Base-by-base conservation (phyloP, 1,140 invertebrate genomes). In the Pseudomyrmex sp. region DNA sequence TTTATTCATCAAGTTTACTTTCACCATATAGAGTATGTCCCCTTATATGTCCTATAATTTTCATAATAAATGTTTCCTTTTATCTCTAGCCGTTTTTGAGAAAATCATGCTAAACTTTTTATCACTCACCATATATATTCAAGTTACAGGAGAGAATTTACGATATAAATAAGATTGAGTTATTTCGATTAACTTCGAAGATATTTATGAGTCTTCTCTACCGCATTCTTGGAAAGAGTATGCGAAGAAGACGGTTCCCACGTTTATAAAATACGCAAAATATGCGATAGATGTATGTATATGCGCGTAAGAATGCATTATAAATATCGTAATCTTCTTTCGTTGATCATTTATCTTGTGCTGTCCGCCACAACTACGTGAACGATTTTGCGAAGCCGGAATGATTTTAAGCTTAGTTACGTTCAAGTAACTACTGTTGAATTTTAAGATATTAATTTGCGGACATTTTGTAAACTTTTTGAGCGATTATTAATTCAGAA, bases 231-330 rank as follows among this genome's bases (percentile, higher is more conserved):
- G 66, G 48, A 79, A 69, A 46, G 20, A 8, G 15, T 23, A 76
- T 76, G 76, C 65, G 13, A 79, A 13, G 5, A 7, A 35, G 35
- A 35, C 44, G 54, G 44, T 70, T 79, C 76, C 54, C 76, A 79
- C 76, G 76, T 79, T 79, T 54, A 15, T 79, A 70, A 79, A 70
- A 70, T 79, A 56, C 48, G 61, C 35, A 2, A 66, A 76, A 66
- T 54, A 44, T 52, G 44, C 65, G 52, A 70, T 54, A 35, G 35
- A 65, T 65, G 4, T 10, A 52, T 15, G 52, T 26, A 35, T 46
- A 58, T 15, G 69, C 65, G 4, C 65, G 4, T 58, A 79, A 61
- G 66, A 70, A 79, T 79, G 65, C 52, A 50, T 70, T 79, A 79
- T 48, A 59, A 79, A 79, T 70, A 70, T 69, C 35, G 52, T 69